Evolutionary conservation across 1,140 invertebrate genomes (phyloP), one percentile per base, ranked within the genome.

Genomic region (Dendrolimus kikuchii): DNA sequence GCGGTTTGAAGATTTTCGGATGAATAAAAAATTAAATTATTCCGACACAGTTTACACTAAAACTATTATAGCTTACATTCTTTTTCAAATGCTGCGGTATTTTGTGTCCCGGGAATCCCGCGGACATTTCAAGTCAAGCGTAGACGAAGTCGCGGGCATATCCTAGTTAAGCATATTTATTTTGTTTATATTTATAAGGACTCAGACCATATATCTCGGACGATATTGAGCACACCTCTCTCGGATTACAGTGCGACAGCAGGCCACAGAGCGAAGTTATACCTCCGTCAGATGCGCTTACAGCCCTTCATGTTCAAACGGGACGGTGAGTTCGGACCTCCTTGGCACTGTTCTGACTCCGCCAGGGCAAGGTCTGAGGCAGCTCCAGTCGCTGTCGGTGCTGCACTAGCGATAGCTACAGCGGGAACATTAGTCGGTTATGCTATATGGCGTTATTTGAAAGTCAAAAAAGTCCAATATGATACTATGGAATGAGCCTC

Each of bases 401-500:
- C 94, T n/a, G 94, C 94, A 0, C 75, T 97, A 23, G 94, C 95
- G 2, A 90, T 95, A 37, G 92, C 93, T 1, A 93, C 95, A 5
- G 88, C 96, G 0, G 83, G 92, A 6, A 96, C 94, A 0, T 90
- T 97, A 9, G 90, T 93, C 4, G 95, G 94, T 1, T 97, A 97
- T 73, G 94, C 94, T 0, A 91, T 94, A n/a, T 95, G 91, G 84
- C 91, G 95, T 64, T 95, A 96, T 71, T 91, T 95, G 69, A 95
- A 95, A 79, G 90, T 96, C 38, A 96, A 96, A 81, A 96, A 96
- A 74, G 94, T 96, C 5, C 94, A 96, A 71, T 97, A 97, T 77
- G 95, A 95, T 71, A 96, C 94, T 1, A 97, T 97, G 95, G 94
- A 96, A 77, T 97, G 71, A 79, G 59, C 49, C 40, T 57, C 60